A percentile compares a stretch with the other conserved stretches of the same genome.
Conservation (phyloP, 2,888 invertebrate genomes). For the Amiota mariae region DNA sequence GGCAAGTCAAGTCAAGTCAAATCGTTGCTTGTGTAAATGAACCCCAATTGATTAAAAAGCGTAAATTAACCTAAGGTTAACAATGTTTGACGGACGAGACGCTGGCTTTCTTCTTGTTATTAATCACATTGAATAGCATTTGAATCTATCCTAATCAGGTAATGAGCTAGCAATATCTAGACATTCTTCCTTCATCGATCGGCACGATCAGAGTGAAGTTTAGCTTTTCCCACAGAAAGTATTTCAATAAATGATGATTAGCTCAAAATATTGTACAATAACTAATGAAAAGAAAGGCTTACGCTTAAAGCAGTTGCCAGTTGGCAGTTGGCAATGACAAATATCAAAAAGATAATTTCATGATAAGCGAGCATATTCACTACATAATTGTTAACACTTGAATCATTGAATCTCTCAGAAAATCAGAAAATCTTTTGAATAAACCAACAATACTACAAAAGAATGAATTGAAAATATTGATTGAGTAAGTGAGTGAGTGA, state of each 20-base stretch:
- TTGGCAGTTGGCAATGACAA: conserved; percentile 38
- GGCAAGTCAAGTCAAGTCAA: too few relatives aligned
- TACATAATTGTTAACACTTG: conserved; percentile 55
- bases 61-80: conserved; percentile 66
- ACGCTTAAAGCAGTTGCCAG: conserved; percentile 23
- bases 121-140: conserved; percentile 57
- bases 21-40: conserved; percentile 57
- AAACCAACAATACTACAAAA: too few relatives aligned
- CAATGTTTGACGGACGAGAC: conserved; percentile 56
- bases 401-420: neutral
- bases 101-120: conserved; percentile 53
- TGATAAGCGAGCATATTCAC: conserved; percentile 45
- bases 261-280: conserved; percentile 39
- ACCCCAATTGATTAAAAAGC: conserved; percentile 66
- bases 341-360: conserved; percentile 37
- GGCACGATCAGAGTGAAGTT: conserved; percentile 52
- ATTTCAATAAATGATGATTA: conserved; percentile 62
- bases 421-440: too few relatives aligned
- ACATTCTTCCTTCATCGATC: conserved; percentile 46
- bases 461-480: conserved; percentile 7
- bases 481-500: neutral
- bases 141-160: conserved; percentile 67
- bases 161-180: conserved; percentile 51
- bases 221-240: conserved; percentile 54
- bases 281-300: conserved; percentile 43